Evolutionary conservation across 2,888 invertebrate genomes (phyloP), one percentile per base, ranked within the genome.

Genomic region (Pomacea canaliculata): DNA sequence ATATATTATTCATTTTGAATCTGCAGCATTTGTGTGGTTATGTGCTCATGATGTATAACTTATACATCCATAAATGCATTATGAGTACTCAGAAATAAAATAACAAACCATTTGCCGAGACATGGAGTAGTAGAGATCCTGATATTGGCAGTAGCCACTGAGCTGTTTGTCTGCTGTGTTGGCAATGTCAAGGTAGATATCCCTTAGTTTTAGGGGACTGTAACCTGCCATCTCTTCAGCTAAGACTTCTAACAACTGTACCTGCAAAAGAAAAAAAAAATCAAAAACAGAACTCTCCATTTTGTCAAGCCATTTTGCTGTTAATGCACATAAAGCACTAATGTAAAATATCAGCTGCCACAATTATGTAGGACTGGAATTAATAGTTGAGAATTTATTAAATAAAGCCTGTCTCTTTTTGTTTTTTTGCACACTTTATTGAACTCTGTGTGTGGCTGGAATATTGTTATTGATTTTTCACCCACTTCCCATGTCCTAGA

Each of bases 121-220:
- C 12, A 87, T 76, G 46, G 79, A 77, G 70, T 82, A 80, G 69
- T 80, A 80, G 60, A 89, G 78, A 60, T 85, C 82, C 66, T 84
- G 82, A 65, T 85, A 83, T 60, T 82, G 79, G 65, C 87, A 86
- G 77, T 79, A 87, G 3, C 88, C 86, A 46, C 82, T 81, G 49
- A 87, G 80, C 46, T 83, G 83, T 56, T 81, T 82, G 76, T 87
- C 87, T 71, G 82, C 83, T 16, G 80, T 78, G 70, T 81, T 83
- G 37, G 86, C 82, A 76, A 88, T 83, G 73, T 87, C 87, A 48
- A 87, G 68, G 76, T 89, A 89, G 0, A 87, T 79, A 56, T 88
- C 83, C 72, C 83, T 82, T 63, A 89, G 80, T 67, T 82, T 79
- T 46, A 79, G 74, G 0, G 83, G 79, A 69, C 84, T 79, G 46